Percentiles rank a stretch among this genome's conserved stretches.
Evolutionary conservation across 2,888 invertebrate genomes (phyloP).

Genomic region (Lasioglossum vierecki): DNA sequence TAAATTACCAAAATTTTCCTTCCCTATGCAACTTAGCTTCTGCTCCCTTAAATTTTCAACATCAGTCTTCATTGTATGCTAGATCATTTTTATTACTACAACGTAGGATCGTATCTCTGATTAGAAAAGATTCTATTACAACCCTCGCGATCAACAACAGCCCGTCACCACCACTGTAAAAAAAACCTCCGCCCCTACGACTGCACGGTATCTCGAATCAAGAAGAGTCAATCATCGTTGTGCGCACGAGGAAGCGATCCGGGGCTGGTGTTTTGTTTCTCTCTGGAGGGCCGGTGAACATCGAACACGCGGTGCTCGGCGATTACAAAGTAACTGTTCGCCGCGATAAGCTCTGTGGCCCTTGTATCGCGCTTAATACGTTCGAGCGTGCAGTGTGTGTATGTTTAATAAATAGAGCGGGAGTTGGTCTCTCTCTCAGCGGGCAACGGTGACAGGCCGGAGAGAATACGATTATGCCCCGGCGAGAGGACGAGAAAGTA

Average conservation of each 20-base stretch:
- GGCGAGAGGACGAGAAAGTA: conserved; percentile 66
- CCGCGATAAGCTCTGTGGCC: conserved; percentile 40
- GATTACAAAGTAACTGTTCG: conserved; percentile 60
- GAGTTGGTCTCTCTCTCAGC: conserved; percentile 6
- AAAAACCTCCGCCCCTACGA: not conserved
- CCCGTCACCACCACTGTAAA: not conserved
- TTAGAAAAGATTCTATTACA: not conserved
- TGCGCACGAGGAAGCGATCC: not conserved
- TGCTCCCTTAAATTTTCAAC: too few species aligned
- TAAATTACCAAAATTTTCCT: too few species aligned
- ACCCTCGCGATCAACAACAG: not conserved
- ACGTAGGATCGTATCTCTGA: not conserved
- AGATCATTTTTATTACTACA: not conserved
- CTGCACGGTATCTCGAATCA: not conserved
- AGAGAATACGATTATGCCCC: conserved; percentile 66
- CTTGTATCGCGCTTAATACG: conserved; percentile 46
- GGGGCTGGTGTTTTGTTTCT: conserved; percentile 48
- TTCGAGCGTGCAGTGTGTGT: conserved; percentile 19
- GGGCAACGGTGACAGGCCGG: conserved; percentile 26
- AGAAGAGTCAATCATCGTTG: not conserved
- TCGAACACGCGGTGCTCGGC: conserved; percentile 48
- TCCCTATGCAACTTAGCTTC: too few species aligned
- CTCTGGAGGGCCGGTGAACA: conserved; percentile 32
- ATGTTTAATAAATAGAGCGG: conserved; percentile 48
- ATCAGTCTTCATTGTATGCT: too few species aligned